These are phyloP conservation scores for Corythucha ciliata DNA, from an alignment of 2,888 invertebrate genomes.

Conservation along the genomic window DNA sequence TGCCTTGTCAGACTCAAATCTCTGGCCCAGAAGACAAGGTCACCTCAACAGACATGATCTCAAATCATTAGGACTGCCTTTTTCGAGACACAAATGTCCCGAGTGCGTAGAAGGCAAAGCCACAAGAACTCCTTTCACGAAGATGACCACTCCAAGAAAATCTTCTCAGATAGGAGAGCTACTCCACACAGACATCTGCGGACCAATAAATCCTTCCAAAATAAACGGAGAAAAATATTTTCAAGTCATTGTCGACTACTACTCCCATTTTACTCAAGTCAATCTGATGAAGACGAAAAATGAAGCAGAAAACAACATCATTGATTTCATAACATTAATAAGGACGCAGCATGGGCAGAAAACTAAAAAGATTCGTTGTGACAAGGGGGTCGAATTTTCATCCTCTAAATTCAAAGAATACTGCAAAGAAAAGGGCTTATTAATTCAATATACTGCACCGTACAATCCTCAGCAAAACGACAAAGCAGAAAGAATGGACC, in stretches of 20 bases:
- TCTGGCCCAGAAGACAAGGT: slow-evolving; percentile 18
- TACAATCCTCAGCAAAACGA: slow-evolving; percentile 24
- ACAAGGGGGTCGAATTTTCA: slow-evolving; percentile 32
- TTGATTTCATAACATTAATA: slow-evolving; percentile 33
- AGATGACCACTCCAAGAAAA: slow-evolving; percentile 4
- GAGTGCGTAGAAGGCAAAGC: slow-evolving; percentile 5
- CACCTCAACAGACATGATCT: slow-evolving; percentile 12
- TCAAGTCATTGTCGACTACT: slow-evolving; percentile 37
- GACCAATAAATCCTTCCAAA: slow-evolving; percentile 31
- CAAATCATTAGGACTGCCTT: slow-evolving; percentile 6
- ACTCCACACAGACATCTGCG: slow-evolving; percentile 34
- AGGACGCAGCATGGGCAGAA: slow-evolving; percentile 34
- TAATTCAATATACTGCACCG: slow-evolving; percentile 17
- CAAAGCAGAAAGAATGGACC: slow-evolving; percentile 23
- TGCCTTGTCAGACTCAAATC: background rate
- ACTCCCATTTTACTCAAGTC: slow-evolving; percentile 32
- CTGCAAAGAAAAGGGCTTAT: slow-evolving; percentile 23
- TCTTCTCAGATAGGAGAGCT: slow-evolving; percentile 27
- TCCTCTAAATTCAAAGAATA: slow-evolving; percentile 21
- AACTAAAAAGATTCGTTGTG: slow-evolving; percentile 34
- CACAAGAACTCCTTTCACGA: slow-evolving; percentile 4
- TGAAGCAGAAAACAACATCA: slow-evolving; percentile 36
- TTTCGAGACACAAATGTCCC: background rate
- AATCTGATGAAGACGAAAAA: slow-evolving; percentile 35
- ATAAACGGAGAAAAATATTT: slow-evolving; percentile 32